Conservation (phyloP, 2,113 vertebrate species). For the Peucedramus taeniatus region DNA sequence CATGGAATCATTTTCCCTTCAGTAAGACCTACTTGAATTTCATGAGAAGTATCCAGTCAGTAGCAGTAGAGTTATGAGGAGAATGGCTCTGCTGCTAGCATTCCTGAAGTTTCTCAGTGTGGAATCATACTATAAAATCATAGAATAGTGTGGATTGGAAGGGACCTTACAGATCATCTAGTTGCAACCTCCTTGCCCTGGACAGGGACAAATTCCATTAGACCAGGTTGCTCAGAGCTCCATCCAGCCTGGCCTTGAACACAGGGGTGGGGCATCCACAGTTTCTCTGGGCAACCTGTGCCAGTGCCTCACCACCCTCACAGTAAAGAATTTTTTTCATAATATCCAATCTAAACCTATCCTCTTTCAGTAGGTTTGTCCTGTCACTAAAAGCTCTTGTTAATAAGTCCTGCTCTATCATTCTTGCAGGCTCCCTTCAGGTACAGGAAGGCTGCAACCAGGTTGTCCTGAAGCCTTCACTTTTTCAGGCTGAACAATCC, state of each 20-base stretch:
- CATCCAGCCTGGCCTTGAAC: not conserved
- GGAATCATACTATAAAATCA: not conserved
- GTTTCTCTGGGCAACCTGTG: not conserved
- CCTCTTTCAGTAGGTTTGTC: not conserved
- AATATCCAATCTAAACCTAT: not conserved
- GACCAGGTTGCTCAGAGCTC: not conserved
- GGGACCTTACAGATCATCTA: not conserved
- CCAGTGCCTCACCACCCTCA: not conserved
- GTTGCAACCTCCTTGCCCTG: not conserved
- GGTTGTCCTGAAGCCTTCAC: not conserved
- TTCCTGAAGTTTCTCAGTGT: not conserved
- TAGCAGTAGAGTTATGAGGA: not conserved
- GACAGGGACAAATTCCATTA: accelerated
- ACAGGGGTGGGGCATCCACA: accelerated
- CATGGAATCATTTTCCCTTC: not conserved
- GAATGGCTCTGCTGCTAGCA: accelerated
- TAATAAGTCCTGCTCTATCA: not conserved
- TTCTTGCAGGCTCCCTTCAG: not conserved
- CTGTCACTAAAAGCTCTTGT: not conserved
- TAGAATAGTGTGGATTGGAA: not conserved
- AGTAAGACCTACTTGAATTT: not conserved
- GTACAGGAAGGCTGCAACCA: not conserved
- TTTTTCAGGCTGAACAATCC: not conserved
- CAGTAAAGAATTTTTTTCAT: not conserved
- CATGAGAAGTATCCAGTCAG: not conserved